Conservation (phyloP, 92 coral and sea anemone genomes). For the Bergia puertoricense region DNA sequence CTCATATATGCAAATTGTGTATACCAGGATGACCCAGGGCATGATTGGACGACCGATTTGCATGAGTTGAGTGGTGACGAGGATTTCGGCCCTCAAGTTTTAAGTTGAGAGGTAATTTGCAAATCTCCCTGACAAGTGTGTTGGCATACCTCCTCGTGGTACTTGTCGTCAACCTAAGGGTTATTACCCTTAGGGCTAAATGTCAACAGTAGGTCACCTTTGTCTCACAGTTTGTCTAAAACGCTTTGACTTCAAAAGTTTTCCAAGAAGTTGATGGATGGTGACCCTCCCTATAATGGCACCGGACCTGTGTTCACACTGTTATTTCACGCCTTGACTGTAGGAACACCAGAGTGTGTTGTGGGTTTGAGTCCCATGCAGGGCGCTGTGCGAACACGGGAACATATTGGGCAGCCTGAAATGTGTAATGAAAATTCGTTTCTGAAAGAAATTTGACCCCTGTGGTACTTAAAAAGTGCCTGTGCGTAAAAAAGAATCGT, state of each 20-base stretch:
- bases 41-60: too few species aligned
- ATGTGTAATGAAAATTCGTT: not conserved
- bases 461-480: slow-evolving; percentile 8
- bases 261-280: too few species aligned
- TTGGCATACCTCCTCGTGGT: too few species aligned
- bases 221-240: not conserved
- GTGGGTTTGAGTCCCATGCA: not conserved
- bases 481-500: not conserved
- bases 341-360: slow-evolving; percentile 6
- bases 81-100: too few species aligned
- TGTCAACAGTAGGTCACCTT: not conserved
- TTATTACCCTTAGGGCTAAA: too few species aligned
- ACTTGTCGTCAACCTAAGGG: too few species aligned
- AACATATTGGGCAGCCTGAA: not conserved
- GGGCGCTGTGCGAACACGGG: too few species aligned
- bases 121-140: too few species aligned
- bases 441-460: not conserved
- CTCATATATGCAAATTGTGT: too few species aligned
- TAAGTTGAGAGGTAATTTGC: too few species aligned
- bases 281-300: not conserved
- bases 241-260: not conserved
- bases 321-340: not conserved
- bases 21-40: too few species aligned
- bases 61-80: too few species aligned
- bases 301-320: not conserved